Evolutionary conservation across 2,797 vertebrate species (phyloP).

Genomic region (Pyrrhura leucotis): DNA sequence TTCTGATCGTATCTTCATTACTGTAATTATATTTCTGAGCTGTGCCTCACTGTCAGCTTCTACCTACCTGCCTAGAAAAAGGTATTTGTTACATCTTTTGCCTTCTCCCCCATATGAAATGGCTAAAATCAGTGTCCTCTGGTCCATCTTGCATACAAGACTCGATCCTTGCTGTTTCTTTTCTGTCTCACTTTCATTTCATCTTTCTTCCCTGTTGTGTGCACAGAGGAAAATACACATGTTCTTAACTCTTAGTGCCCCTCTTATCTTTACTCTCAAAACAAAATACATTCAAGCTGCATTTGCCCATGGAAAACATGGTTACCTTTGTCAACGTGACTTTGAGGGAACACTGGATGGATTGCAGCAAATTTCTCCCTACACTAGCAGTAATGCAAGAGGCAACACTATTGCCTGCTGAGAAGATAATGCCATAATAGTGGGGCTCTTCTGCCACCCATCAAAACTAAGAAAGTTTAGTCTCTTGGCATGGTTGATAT

Average conservation of each 20-base stretch:
- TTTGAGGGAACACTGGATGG: background rate
- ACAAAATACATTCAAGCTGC: background rate
- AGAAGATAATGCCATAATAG: background rate
- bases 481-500: background rate
- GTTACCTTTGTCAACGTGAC: background rate
- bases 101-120: background rate
- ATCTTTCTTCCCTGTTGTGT: background rate
- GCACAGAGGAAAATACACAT: background rate
- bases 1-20: background rate
- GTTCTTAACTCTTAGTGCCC: background rate
- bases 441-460: background rate
- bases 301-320: background rate
- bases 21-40: background rate
- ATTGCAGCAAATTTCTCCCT: background rate
- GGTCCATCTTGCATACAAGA: background rate
- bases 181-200: background rate
- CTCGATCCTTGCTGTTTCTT: background rate
- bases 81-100: background rate
- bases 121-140: background rate
- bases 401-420: background rate
- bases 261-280: background rate
- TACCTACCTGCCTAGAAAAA: background rate
- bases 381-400: background rate
- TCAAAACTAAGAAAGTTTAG: background rate
- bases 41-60: background rate